Conservation (phyloP, 2,888 invertebrate genomes). For the Drosophila pseudotalamancana region DNA sequence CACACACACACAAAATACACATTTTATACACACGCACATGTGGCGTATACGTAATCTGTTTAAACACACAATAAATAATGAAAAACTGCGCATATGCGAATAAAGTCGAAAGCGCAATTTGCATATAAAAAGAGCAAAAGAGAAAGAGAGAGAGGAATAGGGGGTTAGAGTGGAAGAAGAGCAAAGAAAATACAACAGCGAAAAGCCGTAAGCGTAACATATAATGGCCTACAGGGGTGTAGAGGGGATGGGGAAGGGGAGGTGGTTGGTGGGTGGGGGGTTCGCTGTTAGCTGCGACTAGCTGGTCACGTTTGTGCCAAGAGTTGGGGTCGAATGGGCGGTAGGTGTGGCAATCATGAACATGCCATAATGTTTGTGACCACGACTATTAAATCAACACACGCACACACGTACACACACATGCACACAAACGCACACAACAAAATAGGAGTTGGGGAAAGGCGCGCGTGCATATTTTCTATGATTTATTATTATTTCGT, state of each 20-base stretch:
- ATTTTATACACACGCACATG: slow-evolving; percentile 15
- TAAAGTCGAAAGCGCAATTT: slow-evolving; percentile 62
- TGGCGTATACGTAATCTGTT: slow-evolving; percentile 73
- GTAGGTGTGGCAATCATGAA: slow-evolving; percentile 67
- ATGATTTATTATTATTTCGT: slow-evolving; percentile 79
- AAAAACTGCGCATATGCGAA: slow-evolving; percentile 64
- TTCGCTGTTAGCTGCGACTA: background rate
- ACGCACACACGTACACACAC: slow-evolving; percentile 55
- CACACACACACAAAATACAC: background rate
- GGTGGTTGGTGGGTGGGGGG: background rate
- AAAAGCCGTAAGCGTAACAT: slow-evolving; percentile 51
- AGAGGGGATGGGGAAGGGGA: background rate
- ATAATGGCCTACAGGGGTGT: slow-evolving; percentile 37
- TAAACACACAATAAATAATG: slow-evolving; percentile 77
- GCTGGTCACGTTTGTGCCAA: slow-evolving; percentile 46
- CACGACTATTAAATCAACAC: slow-evolving; percentile 77
- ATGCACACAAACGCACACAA: slow-evolving; percentile 22
- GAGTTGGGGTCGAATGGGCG: background rate
- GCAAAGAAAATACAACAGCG: slow-evolving; percentile 17
- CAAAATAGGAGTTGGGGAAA: background rate
- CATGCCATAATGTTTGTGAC: slow-evolving; percentile 78
- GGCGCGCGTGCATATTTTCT: slow-evolving; percentile 56
- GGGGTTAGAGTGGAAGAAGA: background rate
- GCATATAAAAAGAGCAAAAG: slow-evolving; percentile 49
- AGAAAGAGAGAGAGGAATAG: too few relatives aligned